Base-by-base conservation (phyloP, 2,113 vertebrate genomes). In the Verasper variegatus region DNA sequence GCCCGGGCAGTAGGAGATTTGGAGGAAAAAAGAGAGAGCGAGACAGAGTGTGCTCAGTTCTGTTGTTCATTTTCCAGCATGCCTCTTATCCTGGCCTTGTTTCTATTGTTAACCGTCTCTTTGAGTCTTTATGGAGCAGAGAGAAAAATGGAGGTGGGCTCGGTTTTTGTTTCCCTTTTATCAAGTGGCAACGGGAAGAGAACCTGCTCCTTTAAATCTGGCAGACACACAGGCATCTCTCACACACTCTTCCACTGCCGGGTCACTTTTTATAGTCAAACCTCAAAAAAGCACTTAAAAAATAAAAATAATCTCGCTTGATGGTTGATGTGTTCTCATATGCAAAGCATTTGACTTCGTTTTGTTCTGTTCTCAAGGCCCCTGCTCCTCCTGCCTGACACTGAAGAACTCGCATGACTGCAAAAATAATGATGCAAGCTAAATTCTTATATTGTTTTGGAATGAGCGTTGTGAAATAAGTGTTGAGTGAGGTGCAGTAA, bases 141-240 rank as follows among this genome's bases (percentile, higher is more conserved):
- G 40, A 37, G 52, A 71, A 75, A 74, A 76, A 83, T 24, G 21
- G 42, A 68, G 68, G 54, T 59, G 65, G 67, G 66, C 23, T 26
- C 1, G 4, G 1, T 66, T 82, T 83, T 76, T 71, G 51, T 82
- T 82, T 15, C 15, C 23, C 35, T 78, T 80, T 45, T 37, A 77
- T 88, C 74, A 59, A 72, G 37, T 5, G 26, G 80, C 68, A 86
- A 84, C 76, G 83, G 84, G 79, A 74, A 59, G 63, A 52, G 64
- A 55, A 75, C 65, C 62, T 61, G 71, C 73, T 80, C 64, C 42
- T 49, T 66, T 81, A 26, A 64, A 74, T 63, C 76, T 65, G 64
- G 35, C 51, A 71, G 37, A 58, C 71, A 63, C 54, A 67, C 2
- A 35, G 12, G 4, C 14, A 47, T 57, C 12, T 49, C 72, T 37